phyloP scores from a whole-genome alignment of 1,140 invertebrate species.

The Drosophila nebulosa region DNA sequence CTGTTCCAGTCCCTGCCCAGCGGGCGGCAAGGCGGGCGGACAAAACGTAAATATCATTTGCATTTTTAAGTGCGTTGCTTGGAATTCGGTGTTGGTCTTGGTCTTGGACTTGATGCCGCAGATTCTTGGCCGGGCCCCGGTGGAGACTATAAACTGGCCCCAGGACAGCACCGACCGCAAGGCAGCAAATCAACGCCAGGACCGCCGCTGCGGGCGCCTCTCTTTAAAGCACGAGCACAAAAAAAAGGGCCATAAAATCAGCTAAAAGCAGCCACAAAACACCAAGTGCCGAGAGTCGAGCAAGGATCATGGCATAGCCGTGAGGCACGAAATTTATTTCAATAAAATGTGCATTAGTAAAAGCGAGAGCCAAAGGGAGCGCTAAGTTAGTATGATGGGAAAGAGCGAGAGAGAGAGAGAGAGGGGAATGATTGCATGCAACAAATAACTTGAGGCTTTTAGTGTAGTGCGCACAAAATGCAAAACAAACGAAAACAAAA shows the following conservation, averaged over 20 bases:
- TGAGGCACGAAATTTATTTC: conserved; percentile 74
- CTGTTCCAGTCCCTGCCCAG: too few species aligned
- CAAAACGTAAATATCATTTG: conserved; percentile 75
- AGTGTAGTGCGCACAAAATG: conserved; percentile 46
- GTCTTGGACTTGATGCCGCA: conserved; percentile 1
- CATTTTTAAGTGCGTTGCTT: conserved; percentile 68
- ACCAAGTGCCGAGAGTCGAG: conserved; percentile 60
- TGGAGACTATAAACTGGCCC: conserved; percentile 66
- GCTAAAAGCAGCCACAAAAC: conserved; percentile 77
- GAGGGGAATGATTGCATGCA: conserved; percentile 32
- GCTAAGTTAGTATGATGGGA: background rate
- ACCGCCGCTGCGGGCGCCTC: conserved; percentile 51
- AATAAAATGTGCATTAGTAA: conserved; percentile 77
- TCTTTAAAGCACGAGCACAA: conserved; percentile 9
- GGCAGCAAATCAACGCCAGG: conserved; percentile 68
- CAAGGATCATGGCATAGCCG: conserved; percentile 18
- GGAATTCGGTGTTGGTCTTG: conserved; percentile 19
- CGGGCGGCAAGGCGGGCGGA: background rate
- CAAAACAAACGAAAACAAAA: conserved; percentile 51
- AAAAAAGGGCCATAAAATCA: conserved; percentile 68
- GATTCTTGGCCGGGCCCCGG: conserved; percentile 2
- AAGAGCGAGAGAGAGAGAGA: background rate
- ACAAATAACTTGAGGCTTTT: conserved; percentile 78
- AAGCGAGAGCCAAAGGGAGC: conserved; percentile 20
- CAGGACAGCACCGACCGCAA: conserved; percentile 59